Conservation (phyloP, 2,113 vertebrate species). For the Cochlearius cochlearius region DNA sequence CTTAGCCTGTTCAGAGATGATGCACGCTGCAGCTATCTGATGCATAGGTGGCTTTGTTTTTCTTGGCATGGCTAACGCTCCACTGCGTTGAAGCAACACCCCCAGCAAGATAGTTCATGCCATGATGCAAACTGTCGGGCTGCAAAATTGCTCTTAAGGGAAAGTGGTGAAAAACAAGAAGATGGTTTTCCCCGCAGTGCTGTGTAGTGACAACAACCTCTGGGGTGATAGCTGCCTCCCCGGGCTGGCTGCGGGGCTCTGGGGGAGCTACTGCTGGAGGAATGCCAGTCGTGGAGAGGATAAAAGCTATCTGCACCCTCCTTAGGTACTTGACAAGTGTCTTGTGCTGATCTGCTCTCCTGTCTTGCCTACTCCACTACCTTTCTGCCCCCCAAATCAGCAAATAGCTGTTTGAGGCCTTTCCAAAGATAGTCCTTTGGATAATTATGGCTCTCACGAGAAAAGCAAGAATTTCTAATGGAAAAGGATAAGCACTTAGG, state of each 20-base stretch:
- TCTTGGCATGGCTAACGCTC: neutral
- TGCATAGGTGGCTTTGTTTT: neutral
- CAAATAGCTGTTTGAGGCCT: neutral
- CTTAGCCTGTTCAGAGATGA: rapidly evolving
- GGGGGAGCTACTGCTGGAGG: neutral
- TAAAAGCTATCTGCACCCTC: neutral
- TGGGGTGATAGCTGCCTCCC: neutral
- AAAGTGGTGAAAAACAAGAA: neutral
- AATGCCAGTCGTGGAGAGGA: rapidly evolving
- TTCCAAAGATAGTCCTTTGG: neutral
- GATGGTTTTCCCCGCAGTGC: rapidly evolving
- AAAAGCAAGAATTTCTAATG: neutral
- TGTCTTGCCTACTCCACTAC: neutral
- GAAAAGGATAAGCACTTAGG: neutral
- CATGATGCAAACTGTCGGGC: neutral
- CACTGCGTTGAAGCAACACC: neutral
- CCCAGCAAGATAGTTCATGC: neutral
- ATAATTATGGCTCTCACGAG: neutral
- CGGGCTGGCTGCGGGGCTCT: too few relatives aligned
- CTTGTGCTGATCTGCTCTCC: neutral
- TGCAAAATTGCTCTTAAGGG: neutral
- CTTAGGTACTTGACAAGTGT: neutral
- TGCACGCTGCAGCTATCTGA: rapidly evolving
- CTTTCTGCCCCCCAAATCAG: neutral
- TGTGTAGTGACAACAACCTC: neutral